Base-by-base conservation (phyloP, 2,888 invertebrate genomes). In the Heptascelio sp. region DNA sequence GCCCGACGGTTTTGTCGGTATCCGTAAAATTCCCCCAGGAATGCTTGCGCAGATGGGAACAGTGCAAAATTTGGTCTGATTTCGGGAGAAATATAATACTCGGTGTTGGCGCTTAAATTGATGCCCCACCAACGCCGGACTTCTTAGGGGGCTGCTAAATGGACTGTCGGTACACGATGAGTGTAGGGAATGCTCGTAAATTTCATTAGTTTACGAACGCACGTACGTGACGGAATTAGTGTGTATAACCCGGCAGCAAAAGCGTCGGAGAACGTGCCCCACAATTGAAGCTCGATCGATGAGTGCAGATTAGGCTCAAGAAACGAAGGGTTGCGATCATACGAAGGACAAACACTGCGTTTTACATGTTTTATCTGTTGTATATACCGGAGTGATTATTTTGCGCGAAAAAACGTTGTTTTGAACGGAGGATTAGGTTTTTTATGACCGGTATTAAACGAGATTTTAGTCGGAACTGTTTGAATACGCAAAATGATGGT, bases 281-380 rank as follows among this genome's bases (percentile, higher is more conserved):
- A 75, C 77, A 73, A 80, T 84, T 80, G 46, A 57, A 64, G 80
- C 59, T 60, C 80, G 77, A 80, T 84, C 83, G 77, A 84, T 84
- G 77, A 19, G 25, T 73, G 67, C 55, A 82, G 83, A 83, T 85
- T 85, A 85, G 86, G 83, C 83, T 84, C 85, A 85, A 79, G 85
- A 76, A 84, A 84, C 70, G 83, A 83, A 84, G 87, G 87, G 88
- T 86, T 83, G 76, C 71, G 85, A 87, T 87, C 87, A 83, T 86
- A 79, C 77, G 83, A 78, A 64, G 85, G 84, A 80, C 77, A 83
- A 80, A 62, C 30, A 43, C 40, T 51, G 67, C 51, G 23, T 49
- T 82, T 82, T 68, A 64, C 73, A 46, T n/a, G n/a, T n/a, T n/a
- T n/a, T n/a, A 78, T 70, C 64, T 21, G 67, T 49, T n/a, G n/a